Evolutionary conservation across 2,888 invertebrate genomes (phyloP), one percentile per base, ranked within the genome.

Genomic region (Drosophila infuscata): DNA sequence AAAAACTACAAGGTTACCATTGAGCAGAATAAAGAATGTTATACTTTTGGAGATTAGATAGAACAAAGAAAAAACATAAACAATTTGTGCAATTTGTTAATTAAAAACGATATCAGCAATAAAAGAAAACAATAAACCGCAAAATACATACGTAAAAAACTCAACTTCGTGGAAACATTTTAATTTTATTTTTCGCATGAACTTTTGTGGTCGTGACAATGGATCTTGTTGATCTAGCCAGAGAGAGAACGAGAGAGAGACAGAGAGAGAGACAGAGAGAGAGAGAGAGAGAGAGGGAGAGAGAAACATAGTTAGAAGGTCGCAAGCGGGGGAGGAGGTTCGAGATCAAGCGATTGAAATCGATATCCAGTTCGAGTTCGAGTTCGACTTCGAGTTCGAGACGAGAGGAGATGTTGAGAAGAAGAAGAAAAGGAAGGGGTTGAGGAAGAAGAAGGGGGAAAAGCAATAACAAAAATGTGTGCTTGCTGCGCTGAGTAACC

Each of bases 151-250:
- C 35, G 59, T 53, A 58, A 67, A 63, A 46, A 60, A 62, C 33
- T 25, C 43, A 62, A 54, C 59, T 60, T 77, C 49, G 53, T 75
- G 63, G 60, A 36, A 66, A 30, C 20, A 43, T 15, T 46, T 46
- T 7, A 20, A 12, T 43, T 33, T n/a, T 30, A 3, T 41, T 67
- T 49, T 81, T 82, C 76, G 63, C 81, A 79, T 81, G 72, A 80
- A 80, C 81, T 70, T 82, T 70, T 73, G 65, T 74, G 86, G 82
- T 85, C 85, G 88, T 85, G 85, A 86, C 86, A 88, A 83, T 85
- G 86, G 82, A 74, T 77, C 77, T 43, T 43, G 43, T 85, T 73
- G 67, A 69, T 82, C 70, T 68, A 63, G 51, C 9, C 52, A 20
- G 25, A 17, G 7, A 46, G n/a, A 41, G 4, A n/a, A 9, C 1